phyloP scores from a whole-genome alignment of 2,797 vertebrate species.

The Alca torda region DNA sequence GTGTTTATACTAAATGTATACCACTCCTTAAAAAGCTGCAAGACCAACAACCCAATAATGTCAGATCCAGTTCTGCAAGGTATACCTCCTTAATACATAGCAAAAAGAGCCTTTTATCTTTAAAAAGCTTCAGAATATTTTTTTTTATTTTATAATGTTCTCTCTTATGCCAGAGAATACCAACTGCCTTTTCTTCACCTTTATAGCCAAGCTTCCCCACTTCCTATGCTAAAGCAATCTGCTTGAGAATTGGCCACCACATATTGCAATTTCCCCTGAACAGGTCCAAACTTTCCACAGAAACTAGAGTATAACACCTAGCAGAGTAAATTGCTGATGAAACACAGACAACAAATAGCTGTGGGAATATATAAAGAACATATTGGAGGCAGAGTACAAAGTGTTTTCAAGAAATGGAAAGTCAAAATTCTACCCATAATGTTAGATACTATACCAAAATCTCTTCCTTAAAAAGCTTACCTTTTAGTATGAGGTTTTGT shows the following conservation, averaged over 20 bases:
- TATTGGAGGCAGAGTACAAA: not conserved
- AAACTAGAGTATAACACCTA: not conserved
- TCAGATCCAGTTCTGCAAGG: not conserved
- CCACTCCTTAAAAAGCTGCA: not conserved
- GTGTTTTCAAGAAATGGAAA: not conserved
- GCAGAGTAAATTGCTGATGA: not conserved
- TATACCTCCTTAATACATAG: not conserved
- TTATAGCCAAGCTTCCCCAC: not conserved
- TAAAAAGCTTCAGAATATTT: not conserved
- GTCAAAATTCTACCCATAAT: not conserved
- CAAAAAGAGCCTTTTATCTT: not conserved
- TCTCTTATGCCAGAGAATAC: not conserved
- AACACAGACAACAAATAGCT: not conserved
- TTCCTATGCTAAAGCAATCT: not conserved
- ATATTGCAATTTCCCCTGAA: constrained; percentile 4
- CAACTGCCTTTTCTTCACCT: not conserved
- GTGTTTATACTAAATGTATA: not conserved
- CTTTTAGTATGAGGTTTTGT: not conserved
- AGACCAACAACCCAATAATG: not conserved
- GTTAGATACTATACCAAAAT: not conserved
- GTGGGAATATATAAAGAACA: not conserved
- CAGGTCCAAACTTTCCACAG: not conserved
- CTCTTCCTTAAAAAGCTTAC: not conserved
- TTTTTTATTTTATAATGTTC: not conserved
- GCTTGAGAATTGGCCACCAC: not conserved